These are phyloP conservation scores for Himalopsyche anomala DNA, from an alignment of 2,888 invertebrate genomes.

Conservation along the genomic window DNA sequence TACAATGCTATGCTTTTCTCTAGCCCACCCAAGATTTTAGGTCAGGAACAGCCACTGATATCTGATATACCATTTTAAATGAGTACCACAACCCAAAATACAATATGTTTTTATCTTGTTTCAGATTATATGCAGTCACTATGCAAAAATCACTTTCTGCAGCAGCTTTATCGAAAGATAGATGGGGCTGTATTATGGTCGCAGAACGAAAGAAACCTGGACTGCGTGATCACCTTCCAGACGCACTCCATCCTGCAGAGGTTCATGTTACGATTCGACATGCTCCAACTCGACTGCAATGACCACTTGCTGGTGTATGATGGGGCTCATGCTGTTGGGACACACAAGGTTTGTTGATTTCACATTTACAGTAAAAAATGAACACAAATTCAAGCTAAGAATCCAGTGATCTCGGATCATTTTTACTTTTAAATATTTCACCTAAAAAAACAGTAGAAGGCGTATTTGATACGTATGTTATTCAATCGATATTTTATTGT, in stretches of 20 bases:
- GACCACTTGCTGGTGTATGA: conserved; percentile 95
- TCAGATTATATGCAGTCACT: conserved; percentile 92
- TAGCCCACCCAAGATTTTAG: no score
- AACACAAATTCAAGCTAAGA: no score
- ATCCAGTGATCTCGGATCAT: no score
- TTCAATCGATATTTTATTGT: no score
- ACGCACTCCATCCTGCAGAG: conserved; percentile 95
- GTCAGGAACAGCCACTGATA: no score
- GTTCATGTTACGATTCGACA: conserved; percentile 95
- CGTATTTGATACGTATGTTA: no score
- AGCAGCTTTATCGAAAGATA: conserved; percentile 92
- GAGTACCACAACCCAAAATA: no score
- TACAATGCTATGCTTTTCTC: no score
- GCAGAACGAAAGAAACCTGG: conserved; percentile 92
- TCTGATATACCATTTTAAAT: no score
- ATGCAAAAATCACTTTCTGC: conserved; percentile 93
- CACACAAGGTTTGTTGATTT: conserved; percentile 84
- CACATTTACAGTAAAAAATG: background rate
- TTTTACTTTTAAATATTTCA: no score
- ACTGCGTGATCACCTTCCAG: conserved; percentile 95
- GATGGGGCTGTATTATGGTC: conserved; percentile 94
- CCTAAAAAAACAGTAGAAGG: no score
- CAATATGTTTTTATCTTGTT: conserved; percentile 68
- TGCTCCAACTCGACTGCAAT: conserved; percentile 94
- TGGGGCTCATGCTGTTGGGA: conserved; percentile 92